These are phyloP conservation scores for Zoanthus gigantus DNA, from an alignment of 92 coral and sea anemone genomes.

Conservation along the genomic window DNA sequence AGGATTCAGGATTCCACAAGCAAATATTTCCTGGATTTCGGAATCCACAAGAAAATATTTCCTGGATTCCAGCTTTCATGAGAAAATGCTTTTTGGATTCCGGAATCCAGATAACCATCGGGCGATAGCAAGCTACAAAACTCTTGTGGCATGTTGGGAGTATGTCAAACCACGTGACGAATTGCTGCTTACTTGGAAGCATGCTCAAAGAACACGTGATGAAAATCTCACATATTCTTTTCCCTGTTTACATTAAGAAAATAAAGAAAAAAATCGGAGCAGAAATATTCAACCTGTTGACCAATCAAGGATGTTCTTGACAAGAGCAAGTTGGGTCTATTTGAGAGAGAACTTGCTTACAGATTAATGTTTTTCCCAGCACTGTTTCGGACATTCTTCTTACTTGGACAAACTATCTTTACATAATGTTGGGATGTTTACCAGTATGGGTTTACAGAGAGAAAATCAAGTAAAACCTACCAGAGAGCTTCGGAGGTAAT, in stretches of 20 bases:
- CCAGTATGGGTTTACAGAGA: conserved; percentile 57
- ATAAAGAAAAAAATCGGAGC: conserved; percentile 44
- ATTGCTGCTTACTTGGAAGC: conserved; percentile 37
- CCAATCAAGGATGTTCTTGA: conserved; percentile 54
- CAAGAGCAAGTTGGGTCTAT: conserved; percentile 16
- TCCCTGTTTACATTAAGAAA: conserved; percentile 41
- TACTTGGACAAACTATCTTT: conserved; percentile 61
- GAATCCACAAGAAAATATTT: too few relatives aligned
- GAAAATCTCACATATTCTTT: background rate
- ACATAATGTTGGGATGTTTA: conserved; percentile 50
- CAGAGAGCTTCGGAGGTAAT: conserved; percentile 52
- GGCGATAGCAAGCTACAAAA: conserved; percentile 1
- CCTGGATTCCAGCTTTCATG: too few relatives aligned
- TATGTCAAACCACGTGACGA: conserved; percentile 35
- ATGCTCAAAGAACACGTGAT: conserved; percentile 38
- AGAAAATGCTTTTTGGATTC: too few relatives aligned
- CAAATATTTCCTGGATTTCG: too few relatives aligned
- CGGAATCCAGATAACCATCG: too few relatives aligned
- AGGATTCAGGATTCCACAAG: too few relatives aligned
- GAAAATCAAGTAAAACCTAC: conserved; percentile 43
- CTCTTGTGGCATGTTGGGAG: conserved; percentile 51
- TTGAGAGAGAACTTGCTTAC: conserved; percentile 55
- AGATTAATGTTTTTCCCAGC: conserved; percentile 49
- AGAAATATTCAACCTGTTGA: conserved; percentile 61
- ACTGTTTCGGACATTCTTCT: conserved; percentile 59